Evolutionary conservation across 1,140 invertebrate genomes (phyloP).

Genomic region (Berghia stephanieae): DNA sequence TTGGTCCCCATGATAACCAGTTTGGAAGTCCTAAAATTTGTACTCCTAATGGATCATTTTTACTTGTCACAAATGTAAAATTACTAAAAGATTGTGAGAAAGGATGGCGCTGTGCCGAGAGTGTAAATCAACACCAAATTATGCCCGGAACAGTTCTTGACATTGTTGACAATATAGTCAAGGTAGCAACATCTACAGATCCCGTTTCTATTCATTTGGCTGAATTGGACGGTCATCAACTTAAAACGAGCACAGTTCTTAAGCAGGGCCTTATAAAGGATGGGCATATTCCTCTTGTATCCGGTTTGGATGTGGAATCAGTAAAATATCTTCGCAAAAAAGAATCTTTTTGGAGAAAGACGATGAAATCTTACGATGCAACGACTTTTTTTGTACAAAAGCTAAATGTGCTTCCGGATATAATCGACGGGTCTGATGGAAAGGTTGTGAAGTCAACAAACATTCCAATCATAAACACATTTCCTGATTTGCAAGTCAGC

Average conservation of each 20-base stretch:
- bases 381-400: constrained; percentile 46
- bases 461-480: constrained; percentile 6
- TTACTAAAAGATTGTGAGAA: no score
- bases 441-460: constrained; percentile 33
- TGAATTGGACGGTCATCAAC: constrained; percentile 36
- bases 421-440: no score
- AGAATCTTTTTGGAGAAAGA: constrained; percentile 44
- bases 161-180: constrained; percentile 41
- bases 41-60: constrained; percentile 38
- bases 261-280: constrained; percentile 32
- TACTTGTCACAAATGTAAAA: constrained; percentile 44
- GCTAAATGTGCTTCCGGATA: no score
- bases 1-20: constrained; percentile 45
- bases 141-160: constrained; percentile 39
- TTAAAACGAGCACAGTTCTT: constrained; percentile 25
- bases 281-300: constrained; percentile 15
- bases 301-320: constrained; percentile 21
- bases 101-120: constrained; percentile 8
- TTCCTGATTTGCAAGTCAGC: neutral
- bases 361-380: constrained; percentile 41
- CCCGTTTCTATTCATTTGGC: constrained; percentile 39
- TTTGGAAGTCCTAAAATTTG: constrained; percentile 44
- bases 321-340: constrained; percentile 39
- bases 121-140: neutral
- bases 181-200: constrained; percentile 38